Percentiles rank a stretch among this genome's conserved stretches.
phyloP scores from a whole-genome alignment of 2,113 vertebrate species.

The Platichthys stellatus region DNA sequence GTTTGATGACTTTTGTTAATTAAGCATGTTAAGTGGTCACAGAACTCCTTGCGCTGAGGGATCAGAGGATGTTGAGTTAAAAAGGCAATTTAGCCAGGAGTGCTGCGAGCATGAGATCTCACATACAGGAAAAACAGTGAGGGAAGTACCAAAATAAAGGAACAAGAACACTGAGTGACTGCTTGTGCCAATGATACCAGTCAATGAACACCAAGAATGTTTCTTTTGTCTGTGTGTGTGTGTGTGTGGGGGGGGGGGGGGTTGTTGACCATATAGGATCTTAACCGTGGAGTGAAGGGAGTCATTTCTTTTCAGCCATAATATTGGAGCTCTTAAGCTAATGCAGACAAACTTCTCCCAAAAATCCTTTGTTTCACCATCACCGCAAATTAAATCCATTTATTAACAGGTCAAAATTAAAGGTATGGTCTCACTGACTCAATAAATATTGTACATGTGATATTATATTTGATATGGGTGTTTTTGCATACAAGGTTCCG shows the following conservation, averaged over 20 bases:
- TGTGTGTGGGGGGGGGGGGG: too few species aligned
- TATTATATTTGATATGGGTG: conserved; percentile 38
- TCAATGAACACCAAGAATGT: conserved; percentile 51
- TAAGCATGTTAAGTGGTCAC: conserved; percentile 67
- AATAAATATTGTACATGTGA: conserved; percentile 84
- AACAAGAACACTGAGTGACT: conserved; percentile 59
- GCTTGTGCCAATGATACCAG: conserved; percentile 59
- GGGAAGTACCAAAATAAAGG: conserved; percentile 64
- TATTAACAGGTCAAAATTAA: conserved; percentile 54
- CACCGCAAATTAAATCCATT: conserved; percentile 44
- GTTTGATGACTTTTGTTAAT: conserved; percentile 70
- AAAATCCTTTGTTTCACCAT: conserved; percentile 36
- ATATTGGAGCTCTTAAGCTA: conserved; percentile 27
- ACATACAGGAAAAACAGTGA: conserved; percentile 28
- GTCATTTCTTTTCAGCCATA: conserved; percentile 21
- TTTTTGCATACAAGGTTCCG: conserved; percentile 60
- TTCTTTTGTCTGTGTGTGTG: neutral
- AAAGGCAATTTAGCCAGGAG: conserved; percentile 50
- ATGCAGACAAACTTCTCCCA: conserved; percentile 32
- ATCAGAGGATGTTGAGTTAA: conserved; percentile 48
- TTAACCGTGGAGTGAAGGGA: conserved; percentile 40
- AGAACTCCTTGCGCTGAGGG: conserved; percentile 45
- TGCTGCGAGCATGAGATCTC: conserved; percentile 43
- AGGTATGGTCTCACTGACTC: conserved; percentile 83
- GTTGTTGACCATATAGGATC: conserved; percentile 28